Evolutionary conservation across 2,113 vertebrate species (phyloP), one percentile per base, ranked within the genome.

Genomic region (Clarias magur): DNA sequence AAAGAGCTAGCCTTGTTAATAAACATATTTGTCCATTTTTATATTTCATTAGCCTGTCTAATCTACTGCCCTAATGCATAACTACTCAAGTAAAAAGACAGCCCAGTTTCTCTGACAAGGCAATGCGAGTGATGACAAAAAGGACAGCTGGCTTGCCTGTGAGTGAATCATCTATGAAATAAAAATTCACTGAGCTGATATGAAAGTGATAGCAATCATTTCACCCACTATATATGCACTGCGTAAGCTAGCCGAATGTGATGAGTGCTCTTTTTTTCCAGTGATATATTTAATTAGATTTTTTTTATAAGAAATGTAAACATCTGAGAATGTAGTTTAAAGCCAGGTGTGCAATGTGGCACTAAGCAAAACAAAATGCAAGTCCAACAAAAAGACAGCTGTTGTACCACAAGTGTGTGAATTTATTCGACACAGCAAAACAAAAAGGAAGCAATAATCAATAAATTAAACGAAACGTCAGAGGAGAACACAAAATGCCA

Each of bases 381-480:
- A 48, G 81, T 88, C 80, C 63, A 90, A 78, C 84, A 80, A 85
- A 34, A 86, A 48, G 38, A 79, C 86, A 86, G 89, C 89, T 86
- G 89, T 81, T 85, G 84, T 23, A 65, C 53, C 30, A 80, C 80
- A 87, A 60, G 21, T 5, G 25, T 67, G n/a, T 76, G 67, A 57
- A 80, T 76, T 60, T 88, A 42, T 38, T 72, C 80, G 27, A 60
- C 68, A 30, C 65, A 73, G 80, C 86, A 85, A 72, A 88, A 79
- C 82, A 80, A 80, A 85, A 87, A 65, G 19, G 23, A 62, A 84
- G 67, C 62, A 48, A 75, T 75, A 73, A 88, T 68, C 84, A 86
- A 84, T 68, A 82, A 84, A 86, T 81, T 80, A 38, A 86, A 82
- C 82, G 62, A 60, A 85, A 54, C 53, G 68, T 30, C 17, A 62